A percentile compares a stretch with the other conserved stretches of the same genome.
Evolutionary conservation across 2,797 vertebrate species (phyloP).

Genomic region (Muscicapa comitata): DNA sequence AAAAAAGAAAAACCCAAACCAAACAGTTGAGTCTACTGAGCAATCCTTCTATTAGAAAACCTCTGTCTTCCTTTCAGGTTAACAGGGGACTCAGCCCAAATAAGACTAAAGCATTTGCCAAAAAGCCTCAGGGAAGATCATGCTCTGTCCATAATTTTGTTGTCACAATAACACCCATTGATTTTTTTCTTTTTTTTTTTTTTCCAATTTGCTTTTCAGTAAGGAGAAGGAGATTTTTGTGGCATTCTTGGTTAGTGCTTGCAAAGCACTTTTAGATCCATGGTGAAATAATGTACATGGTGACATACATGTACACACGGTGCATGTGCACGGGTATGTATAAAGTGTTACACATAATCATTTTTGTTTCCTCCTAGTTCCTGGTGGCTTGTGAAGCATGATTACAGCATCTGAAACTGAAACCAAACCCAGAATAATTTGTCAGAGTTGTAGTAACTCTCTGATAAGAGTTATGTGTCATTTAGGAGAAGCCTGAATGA

Average conservation of each 20-base stretch:
- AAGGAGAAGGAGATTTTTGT: neutral
- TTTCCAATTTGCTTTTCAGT: neutral
- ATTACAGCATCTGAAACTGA: neutral
- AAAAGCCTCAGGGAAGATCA: neutral
- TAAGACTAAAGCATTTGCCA: neutral
- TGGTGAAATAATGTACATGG: neutral
- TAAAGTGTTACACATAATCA: neutral
- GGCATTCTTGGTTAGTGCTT: neutral
- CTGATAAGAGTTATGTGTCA: neutral
- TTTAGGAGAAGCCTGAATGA: neutral
- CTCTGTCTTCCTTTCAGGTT: neutral
- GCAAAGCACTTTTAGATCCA: neutral
- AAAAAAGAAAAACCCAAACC: neutral
- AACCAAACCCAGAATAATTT: neutral
- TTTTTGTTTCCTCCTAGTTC: neutral
- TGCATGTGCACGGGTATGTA: rapidly evolving
- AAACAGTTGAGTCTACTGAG: neutral
- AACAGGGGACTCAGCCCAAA: neutral
- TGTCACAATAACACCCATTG: neutral
- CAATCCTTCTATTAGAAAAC: neutral
- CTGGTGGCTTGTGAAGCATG: neutral
- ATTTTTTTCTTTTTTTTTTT: neutral
- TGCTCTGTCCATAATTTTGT: neutral
- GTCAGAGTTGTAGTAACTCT: neutral
- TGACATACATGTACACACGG: rapidly evolving